Base-by-base conservation (phyloP, 2,797 vertebrate genomes). In the Lithobates pipiens region DNA sequence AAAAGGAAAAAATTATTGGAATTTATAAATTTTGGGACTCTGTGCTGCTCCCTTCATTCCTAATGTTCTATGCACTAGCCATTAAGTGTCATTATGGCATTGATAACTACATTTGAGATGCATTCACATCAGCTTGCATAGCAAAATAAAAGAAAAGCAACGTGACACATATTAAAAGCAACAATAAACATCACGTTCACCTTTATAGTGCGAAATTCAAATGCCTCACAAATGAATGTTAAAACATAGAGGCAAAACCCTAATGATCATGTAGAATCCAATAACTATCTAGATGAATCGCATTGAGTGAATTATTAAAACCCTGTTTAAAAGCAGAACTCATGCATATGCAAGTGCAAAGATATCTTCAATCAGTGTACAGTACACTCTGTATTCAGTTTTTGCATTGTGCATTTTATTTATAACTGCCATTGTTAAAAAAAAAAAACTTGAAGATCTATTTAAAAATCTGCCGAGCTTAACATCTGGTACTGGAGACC, bases 351-450 rank as follows among this genome's bases (percentile, higher is more conserved):
- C 54, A 25, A 32, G 44, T 50, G 57, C 27, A 54, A 36, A 44
- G 42, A 21, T 71, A 23, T 23, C 36, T 15, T 70, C 10, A 72
- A 42, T 10, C 10, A 71, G 2, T 54, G 27, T 71, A 54, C 78
- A 36, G 68, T 23, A 57, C 15, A 15, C 42, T 6, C 25, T 67
- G 57, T 29, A n/a, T 54, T 10, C 50, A 61, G 18, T 5, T 67
- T 13, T 25, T 23, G 44, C n/a, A 76, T 50, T 75, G 75, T 77
- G n/a, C 7, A 2, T 18, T 23, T 46, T 77, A 71, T 61, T 73
- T 67, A 78, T 78, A 67, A 36, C 44, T 18, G 21, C 46, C 36
- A 68, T 68, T 39, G 72, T 75, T 23, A 29, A 54, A 77, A 78
- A 79, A 50, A 29, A 54, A 77, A 78, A 79, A 54, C 15, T 18